Base-by-base conservation (phyloP, 1,140 invertebrate species). In the Drosophila kikkawai region DNA sequence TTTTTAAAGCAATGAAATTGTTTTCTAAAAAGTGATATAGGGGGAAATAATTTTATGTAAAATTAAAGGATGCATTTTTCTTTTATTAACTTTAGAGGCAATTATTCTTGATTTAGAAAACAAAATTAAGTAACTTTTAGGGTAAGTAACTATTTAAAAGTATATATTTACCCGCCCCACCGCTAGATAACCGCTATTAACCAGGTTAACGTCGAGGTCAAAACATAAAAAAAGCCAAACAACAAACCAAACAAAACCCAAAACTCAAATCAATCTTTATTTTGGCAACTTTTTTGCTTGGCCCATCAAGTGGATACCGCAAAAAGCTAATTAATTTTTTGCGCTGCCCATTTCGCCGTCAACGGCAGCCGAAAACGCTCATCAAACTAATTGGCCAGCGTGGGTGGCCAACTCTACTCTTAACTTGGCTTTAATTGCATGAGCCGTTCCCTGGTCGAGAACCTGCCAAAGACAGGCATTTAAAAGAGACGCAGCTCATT, bases 401-500 rank as follows among this genome's bases (percentile, higher is more conserved):
- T 79, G 80, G 80, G 75, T 83, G 80, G 80, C 65, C 57, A 69
- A 53, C 51, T 17, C 51, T 17, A 73, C 44, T 36, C 65, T 9
- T 26, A 48, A 44, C 51, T 44, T 73, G 57, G 59, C 42, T 67
- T 73, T 71, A 76, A 82, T 82, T 78, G 79, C 57, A 42, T 63
- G 71, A 51, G 26, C 47, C 59, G 39, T 42, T 32, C n/a, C n/a
- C 22, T 4, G 22, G 50, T 29, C 47, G 41, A 69, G 61, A 79
- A 61, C 56, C 26, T 50, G 47, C n/a, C 60, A 57, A 53, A 63
- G 39, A 57, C 51, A 64, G 76, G 47, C 57, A 69, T 64, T 77
- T 63, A 81, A 81, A 77, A 78, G 74, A 71, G 42, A 71, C 68
- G 44, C 68, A 75, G 65, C 70, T 79, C 75, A 83, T 64, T 70